Evolutionary conservation across 2,888 invertebrate species (phyloP), one percentile per base, ranked within the genome.

Genomic region (Drosophila melanocephala): DNA sequence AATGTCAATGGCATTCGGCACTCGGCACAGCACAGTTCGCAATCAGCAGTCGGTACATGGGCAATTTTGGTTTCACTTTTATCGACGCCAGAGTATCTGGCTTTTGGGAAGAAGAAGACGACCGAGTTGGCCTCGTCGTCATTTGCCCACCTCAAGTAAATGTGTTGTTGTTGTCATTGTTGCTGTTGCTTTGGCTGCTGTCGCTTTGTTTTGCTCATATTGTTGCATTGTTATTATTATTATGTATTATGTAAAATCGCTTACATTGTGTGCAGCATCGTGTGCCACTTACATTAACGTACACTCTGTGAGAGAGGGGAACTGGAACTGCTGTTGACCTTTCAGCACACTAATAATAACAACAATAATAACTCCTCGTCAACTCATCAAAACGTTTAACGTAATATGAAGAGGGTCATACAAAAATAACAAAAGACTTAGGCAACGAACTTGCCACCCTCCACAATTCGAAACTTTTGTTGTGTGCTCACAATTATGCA

Each of bases 21-120:
- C 57, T 77, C 55, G 55, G 52, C 47, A 16, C 47, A 19, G 26
- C 47, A 26, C 42, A 53, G 35, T 59, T 28, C 47, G 69, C 44
- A 55, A 52, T 61, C 32, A 28, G 65, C 44, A 59, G 56, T 37
- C 42, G 73, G 67, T 61, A 73, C 77, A 77, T 73, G 71, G 85
- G 83, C 81, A 88, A 89, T 90, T 86, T 89, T 77, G 86, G 89
- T 92, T 92, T 91, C 84, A 92, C 91, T 91, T 91, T 92, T 87
- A 83, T 87, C 87, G 88, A 89, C 81, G 90, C 67, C 79, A 75
- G 80, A 74, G 82, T 89, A 85, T 84, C 85, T 79, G 81, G 65
- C 72, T 62, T 74, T 79, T 72, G 56, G 67, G 64, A 55, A 56
- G 86, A 70, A 73, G 77, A 81, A 88, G 86, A 85, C 75, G 87